Evolutionary conservation across 2,888 invertebrate genomes (phyloP).

Genomic region (Abscondita cerata): DNA sequence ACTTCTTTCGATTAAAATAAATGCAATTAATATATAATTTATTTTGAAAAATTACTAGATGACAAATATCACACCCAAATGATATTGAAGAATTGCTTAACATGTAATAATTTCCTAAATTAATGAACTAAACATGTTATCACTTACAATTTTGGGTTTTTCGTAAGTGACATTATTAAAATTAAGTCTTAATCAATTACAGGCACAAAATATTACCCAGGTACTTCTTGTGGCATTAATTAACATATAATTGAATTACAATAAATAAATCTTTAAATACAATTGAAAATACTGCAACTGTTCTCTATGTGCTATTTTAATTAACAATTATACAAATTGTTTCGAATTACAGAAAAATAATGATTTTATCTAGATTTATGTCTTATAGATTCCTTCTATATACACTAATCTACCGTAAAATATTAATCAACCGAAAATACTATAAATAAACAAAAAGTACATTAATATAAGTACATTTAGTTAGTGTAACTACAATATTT

Average conservation of each 20-base stretch:
- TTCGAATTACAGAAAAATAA: constrained; percentile 23
- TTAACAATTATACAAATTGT: neutral
- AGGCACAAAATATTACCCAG: constrained; percentile 10
- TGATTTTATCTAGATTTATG: constrained; percentile 12
- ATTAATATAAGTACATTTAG: constrained; percentile 17
- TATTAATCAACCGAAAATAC: constrained; percentile 7
- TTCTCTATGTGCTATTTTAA: constrained; percentile 1
- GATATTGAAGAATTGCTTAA: constrained; percentile 5
- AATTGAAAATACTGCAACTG: constrained; percentile 9
- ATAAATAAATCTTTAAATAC: constrained; percentile 8
- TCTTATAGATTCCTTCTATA: neutral
- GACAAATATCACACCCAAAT: constrained; percentile 5
- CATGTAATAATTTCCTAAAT: neutral
- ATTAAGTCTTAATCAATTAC: neutral
- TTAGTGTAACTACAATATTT: constrained; percentile 5
- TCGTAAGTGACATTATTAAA: neutral
- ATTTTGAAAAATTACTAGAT: neutral
- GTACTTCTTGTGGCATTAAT: constrained; percentile 6
- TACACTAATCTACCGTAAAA: constrained; percentile 5
- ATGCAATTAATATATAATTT: neutral
- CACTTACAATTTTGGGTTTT: neutral
- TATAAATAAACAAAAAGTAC: neutral
- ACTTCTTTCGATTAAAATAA: neutral
- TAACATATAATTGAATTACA: neutral
- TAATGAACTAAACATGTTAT: neutral